These are phyloP conservation scores for Siphamia tubifer DNA, from an alignment of 2,113 vertebrate species.

Conservation along the genomic window DNA sequence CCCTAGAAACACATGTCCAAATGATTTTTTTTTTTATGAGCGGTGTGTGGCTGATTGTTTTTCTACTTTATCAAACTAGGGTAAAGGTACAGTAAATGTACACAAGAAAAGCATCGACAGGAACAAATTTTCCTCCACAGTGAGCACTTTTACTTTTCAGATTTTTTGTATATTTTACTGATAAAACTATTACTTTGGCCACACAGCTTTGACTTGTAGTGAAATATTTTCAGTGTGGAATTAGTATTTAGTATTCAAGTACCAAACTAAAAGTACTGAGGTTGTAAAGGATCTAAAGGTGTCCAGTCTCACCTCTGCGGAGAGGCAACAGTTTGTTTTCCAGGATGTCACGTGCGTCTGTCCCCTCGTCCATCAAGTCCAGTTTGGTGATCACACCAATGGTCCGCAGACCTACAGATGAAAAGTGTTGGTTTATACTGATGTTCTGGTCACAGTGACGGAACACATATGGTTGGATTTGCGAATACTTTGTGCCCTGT, in stretches of 20 bases:
- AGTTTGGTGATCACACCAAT: conserved; percentile 97
- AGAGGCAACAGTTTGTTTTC: conserved; percentile 95
- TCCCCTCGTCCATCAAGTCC: conserved; percentile 97
- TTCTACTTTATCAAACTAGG: no score
- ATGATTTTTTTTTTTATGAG: not conserved
- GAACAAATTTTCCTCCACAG: no score
- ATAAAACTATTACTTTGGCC: no score
- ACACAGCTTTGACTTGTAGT: no score
- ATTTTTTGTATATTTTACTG: no score
- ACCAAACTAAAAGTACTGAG: not conserved
- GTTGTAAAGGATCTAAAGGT: not conserved
- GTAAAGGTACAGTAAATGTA: no score
- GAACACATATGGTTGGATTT: not conserved
- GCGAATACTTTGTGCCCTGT: no score
- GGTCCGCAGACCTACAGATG: conserved; percentile 86
- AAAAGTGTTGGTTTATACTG: not conserved
- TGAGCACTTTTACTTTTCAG: no score
- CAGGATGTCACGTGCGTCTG: conserved; percentile 91
- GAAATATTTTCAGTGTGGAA: no score
- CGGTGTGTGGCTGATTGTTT: no score
- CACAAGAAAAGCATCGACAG: no score
- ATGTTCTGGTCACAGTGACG: not conserved
- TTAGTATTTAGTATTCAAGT: not conserved
- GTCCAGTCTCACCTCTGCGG: conserved; percentile 81
- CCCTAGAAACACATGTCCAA: conserved; percentile 70